These are phyloP conservation scores for Formica selysi DNA, from an alignment of 1,140 invertebrate genomes.

Conservation along the genomic window DNA sequence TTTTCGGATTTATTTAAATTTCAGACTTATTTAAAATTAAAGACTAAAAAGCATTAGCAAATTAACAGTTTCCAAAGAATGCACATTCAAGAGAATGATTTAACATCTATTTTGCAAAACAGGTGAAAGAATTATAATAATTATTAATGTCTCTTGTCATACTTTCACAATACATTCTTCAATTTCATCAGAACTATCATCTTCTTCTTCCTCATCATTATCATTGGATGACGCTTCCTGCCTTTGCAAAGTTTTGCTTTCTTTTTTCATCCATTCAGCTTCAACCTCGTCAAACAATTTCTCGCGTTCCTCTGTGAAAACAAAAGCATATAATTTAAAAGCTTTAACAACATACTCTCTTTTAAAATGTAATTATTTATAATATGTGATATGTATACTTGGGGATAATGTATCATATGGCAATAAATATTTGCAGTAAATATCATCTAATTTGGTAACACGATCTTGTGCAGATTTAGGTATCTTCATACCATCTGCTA, in stretches of 20 bases:
- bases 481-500: slow-evolving; percentile 95
- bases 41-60: background rate
- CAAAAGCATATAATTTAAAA: slow-evolving; percentile 68
- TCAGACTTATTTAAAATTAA: background rate
- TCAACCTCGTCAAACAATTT: slow-evolving; percentile 92
- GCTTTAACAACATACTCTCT: slow-evolving; percentile 1
- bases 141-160: slow-evolving; percentile 44
- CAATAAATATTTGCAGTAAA: slow-evolving; percentile 97
- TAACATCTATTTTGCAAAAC: background rate
- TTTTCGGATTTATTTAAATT: background rate
- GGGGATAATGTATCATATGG: slow-evolving; percentile 95
- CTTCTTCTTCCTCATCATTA: slow-evolving; percentile 89
- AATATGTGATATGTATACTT: slow-evolving; percentile 83
- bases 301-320: slow-evolving; percentile 88
- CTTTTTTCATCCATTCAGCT: slow-evolving; percentile 90
- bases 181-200: slow-evolving; percentile 87
- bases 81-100: background rate
- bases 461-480: slow-evolving; percentile 94
- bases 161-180: slow-evolving; percentile 94
- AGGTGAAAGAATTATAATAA: slow-evolving; percentile 22
- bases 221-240: slow-evolving; percentile 86
- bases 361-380: slow-evolving; percentile 33
- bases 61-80: background rate
- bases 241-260: slow-evolving; percentile 86
- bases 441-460: slow-evolving; percentile 94